phyloP scores from a whole-genome alignment of 2,113 vertebrate genomes.

The Aspidoscelis tigris region DNA sequence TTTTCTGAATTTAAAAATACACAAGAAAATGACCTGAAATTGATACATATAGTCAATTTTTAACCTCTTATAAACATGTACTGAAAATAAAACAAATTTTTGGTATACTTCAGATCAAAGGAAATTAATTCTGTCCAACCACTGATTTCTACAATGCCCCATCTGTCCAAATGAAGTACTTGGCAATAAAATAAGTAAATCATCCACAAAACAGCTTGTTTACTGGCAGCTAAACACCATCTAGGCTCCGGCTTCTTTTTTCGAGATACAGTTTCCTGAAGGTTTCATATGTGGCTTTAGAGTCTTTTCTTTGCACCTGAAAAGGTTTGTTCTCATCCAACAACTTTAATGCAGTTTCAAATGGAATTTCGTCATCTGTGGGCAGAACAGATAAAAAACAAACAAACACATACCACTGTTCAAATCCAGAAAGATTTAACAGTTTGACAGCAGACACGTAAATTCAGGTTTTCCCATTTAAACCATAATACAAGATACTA shows the following conservation, averaged over 20 bases:
- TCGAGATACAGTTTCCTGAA: slow-evolving; percentile 78
- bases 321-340: slow-evolving; percentile 63
- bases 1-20: neutral
- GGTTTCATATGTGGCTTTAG: slow-evolving; percentile 73
- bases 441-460: neutral
- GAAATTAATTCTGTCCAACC: neutral
- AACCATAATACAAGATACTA: neutral
- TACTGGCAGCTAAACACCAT: slow-evolving; percentile 40
- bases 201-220: neutral
- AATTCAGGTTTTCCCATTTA: neutral
- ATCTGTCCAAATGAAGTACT: neutral
- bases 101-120: neutral
- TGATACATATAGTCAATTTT: neutral
- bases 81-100: neutral
- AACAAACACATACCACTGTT: slow-evolving; percentile 54
- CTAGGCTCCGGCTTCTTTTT: slow-evolving; percentile 71
- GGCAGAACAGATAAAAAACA: slow-evolving; percentile 63
- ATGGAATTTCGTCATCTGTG: slow-evolving; percentile 62
- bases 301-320: slow-evolving; percentile 67
- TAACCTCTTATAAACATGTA: neutral
- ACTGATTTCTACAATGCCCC: neutral
- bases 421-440: neutral
- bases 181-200: neutral
- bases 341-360: slow-evolving; percentile 67
- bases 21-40: neutral